Evolutionary conservation across 2,113 vertebrate species (phyloP).

Genomic region (Erythrolamprus reginae): DNA sequence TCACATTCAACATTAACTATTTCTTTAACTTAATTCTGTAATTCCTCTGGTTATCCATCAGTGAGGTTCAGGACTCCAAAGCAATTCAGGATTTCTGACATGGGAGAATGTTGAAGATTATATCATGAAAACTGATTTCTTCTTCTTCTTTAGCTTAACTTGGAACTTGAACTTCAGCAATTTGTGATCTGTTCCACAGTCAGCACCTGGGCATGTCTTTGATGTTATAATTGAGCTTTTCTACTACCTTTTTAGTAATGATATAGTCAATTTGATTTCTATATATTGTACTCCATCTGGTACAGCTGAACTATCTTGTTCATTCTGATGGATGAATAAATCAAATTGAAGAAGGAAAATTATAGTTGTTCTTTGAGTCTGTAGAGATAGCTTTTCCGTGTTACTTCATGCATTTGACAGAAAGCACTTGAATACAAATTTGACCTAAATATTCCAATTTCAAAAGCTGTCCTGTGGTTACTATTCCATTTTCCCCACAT

Average conservation of each 20-base stretch:
- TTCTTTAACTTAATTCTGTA: neutral
- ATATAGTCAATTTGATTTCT: neutral
- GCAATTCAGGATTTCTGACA: neutral
- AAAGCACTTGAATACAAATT: neutral
- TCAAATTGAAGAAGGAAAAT: neutral
- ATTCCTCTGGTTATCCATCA: neutral
- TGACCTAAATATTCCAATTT: neutral
- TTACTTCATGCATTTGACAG: neutral
- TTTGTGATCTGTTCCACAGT: neutral
- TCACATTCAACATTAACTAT: too few relatives aligned
- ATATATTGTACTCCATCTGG: neutral
- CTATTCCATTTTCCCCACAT: neutral
- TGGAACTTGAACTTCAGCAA: neutral
- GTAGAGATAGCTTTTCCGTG: neutral
- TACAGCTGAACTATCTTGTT: neutral
- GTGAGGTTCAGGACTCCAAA: neutral
- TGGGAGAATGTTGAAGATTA: neutral
- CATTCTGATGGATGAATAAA: neutral
- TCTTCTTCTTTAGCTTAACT: neutral
- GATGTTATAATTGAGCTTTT: neutral
- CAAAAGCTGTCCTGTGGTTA: neutral
- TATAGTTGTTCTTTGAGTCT: neutral
- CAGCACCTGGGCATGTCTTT: neutral
- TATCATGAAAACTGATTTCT: neutral
- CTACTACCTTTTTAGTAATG: neutral